Evolutionary conservation across 2,888 invertebrate species (phyloP), one percentile per base, ranked within the genome.

Genomic region (Rhimphoctona megacephalus): DNA sequence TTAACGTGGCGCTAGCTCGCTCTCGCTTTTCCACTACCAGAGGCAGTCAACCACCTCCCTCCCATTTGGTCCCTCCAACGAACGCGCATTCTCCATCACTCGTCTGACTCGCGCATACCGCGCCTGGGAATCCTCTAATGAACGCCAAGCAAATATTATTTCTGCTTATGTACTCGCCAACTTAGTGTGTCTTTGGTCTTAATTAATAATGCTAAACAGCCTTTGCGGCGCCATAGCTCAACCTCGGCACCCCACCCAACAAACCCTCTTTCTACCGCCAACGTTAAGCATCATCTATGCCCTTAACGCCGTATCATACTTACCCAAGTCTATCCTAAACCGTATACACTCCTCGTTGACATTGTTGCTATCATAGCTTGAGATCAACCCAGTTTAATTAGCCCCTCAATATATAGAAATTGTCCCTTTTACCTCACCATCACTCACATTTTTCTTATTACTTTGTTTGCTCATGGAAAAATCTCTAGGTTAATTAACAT

Each of bases 81-180:
- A 43, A 30, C 61, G 69, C 72, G 67, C 83, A 72, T 79, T 81
- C 80, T 80, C 80, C 80, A 22, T 46, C 80, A 49, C 36, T 83
- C 85, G 67, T 74, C 79, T 49, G 74, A 74, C 80, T 87, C 82
- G 84, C 85, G 90, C 90, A 61, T 61, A 89, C 89, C 66, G 88
- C 88, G 86, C 90, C 88, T 73, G 79, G 73, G 91, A 91, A 90
- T 92, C 92, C 91, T 93, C 93, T 94, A 94, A 94, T 94, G 94
- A 94, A 94, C 94, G 92, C 90, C 89, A 91, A 91, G 94, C 91
- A 93, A 94, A 94, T 94, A 94, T 94, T 94, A 94, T 94, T 94
- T 93, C 92, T 93, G 92, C 93, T 92, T 93, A 93, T 89, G 93
- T 93, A 93, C 93, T 92, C 90, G 92, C 91, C 92, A 94, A 94